phyloP scores from a whole-genome alignment of 2,888 invertebrate genomes.

The Noctuana brunneofusca region DNA sequence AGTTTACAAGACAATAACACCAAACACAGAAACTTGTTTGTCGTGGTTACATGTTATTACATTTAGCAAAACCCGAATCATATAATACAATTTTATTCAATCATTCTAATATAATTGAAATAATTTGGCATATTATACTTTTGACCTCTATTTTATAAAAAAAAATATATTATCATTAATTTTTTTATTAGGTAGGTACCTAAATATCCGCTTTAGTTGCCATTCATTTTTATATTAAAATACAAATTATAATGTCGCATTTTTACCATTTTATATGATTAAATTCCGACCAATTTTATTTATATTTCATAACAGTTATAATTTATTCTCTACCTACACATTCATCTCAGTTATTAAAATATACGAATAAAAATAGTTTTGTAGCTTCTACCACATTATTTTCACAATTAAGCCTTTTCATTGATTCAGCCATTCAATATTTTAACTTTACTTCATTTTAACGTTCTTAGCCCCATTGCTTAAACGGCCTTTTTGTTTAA shows the following conservation, averaged over 20 bases:
- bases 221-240: constrained; percentile 8
- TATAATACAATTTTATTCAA: not conserved
- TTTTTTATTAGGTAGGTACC: not conserved
- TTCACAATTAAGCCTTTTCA: constrained; percentile 43
- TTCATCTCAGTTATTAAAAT: constrained; percentile 51
- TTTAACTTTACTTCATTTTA: not conserved
- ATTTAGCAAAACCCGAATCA: too few species aligned
- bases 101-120: not conserved
- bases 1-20: too few species aligned
- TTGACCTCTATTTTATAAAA: not conserved
- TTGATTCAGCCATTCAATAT: constrained; percentile 32
- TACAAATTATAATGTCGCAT: constrained; percentile 13
- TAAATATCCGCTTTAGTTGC: not conserved
- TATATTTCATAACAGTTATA: constrained; percentile 41
- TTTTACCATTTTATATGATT: constrained; percentile 38
- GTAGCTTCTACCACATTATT: constrained; percentile 42
- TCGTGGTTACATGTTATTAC: too few species aligned
- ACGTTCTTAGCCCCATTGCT: not conserved
- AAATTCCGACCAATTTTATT: not conserved
- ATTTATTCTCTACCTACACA: constrained; percentile 71
- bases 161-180: not conserved
- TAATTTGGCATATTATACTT: not conserved
- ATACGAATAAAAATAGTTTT: constrained; percentile 59
- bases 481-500: not conserved
- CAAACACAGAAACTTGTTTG: too few species aligned